Conservation (phyloP, 2,797 vertebrate genomes). For the Gymnopithys bicolor region DNA sequence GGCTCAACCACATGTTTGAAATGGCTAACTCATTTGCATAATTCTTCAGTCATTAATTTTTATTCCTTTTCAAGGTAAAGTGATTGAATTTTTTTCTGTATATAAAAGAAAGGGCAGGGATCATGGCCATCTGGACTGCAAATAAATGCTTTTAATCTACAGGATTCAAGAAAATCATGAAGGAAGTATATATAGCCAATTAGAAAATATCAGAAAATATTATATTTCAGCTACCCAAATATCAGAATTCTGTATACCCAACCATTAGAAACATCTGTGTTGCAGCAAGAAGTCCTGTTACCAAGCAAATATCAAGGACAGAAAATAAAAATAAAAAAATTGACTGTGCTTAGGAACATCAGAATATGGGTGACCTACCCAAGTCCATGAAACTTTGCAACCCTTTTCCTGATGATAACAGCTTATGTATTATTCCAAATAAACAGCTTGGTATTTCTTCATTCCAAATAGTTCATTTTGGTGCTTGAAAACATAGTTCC, state of each 20-base stretch:
- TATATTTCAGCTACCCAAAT: neutral
- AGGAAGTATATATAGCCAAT: neutral
- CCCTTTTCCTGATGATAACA: neutral
- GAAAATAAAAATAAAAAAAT: slow-evolving; percentile 7
- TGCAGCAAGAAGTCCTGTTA: neutral
- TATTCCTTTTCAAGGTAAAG: neutral
- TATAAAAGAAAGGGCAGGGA: neutral
- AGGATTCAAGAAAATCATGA: neutral
- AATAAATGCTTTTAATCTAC: neutral
- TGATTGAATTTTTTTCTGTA: neutral
- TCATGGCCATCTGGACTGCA: neutral
- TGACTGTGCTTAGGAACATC: neutral
- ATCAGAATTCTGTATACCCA: neutral
- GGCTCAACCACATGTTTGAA: neutral
- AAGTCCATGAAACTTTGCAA: neutral
- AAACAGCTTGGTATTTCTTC: neutral
- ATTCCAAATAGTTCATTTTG: neutral
- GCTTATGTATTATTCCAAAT: neutral
- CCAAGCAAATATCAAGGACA: neutral
- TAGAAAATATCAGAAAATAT: neutral
- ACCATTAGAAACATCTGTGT: neutral
- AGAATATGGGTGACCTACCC: neutral
- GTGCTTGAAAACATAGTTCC: neutral
- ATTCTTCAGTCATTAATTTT: neutral
- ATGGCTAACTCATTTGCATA: neutral